phyloP scores from a whole-genome alignment of 2,797 vertebrate species.

The Mormyrus proboscirostris region DNA sequence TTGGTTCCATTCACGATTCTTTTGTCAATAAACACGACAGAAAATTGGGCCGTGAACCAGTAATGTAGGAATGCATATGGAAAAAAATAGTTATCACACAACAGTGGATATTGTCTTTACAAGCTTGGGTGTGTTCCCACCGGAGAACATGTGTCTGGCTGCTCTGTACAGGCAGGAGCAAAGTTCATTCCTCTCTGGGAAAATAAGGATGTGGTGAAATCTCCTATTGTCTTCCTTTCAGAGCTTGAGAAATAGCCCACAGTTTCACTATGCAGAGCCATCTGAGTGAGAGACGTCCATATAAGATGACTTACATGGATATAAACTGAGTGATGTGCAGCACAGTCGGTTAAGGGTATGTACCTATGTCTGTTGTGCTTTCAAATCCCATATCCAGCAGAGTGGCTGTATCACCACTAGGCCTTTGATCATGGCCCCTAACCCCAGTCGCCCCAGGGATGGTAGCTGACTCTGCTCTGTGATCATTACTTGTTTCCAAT shows the following conservation, averaged over 20 bases:
- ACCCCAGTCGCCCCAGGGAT: background rate
- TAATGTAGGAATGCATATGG: background rate
- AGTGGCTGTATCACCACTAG: background rate
- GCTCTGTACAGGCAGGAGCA: slow-evolving; percentile 48
- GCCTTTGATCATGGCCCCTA: background rate
- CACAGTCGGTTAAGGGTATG: background rate
- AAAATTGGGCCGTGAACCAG: background rate
- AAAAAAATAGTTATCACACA: slow-evolving; percentile 45
- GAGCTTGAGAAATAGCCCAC: background rate
- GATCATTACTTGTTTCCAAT: background rate
- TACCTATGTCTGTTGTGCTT: background rate
- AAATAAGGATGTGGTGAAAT: slow-evolving; percentile 52
- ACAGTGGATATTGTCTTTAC: slow-evolving; percentile 47
- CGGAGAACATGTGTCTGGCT: slow-evolving; percentile 51
- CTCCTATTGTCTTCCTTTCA: background rate
- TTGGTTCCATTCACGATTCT: background rate
- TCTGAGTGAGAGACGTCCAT: background rate
- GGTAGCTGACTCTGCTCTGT: background rate
- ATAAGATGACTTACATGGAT: background rate
- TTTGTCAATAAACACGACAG: background rate
- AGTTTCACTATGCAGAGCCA: background rate
- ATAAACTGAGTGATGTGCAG: background rate
- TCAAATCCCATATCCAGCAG: background rate
- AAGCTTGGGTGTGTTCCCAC: slow-evolving; percentile 47
- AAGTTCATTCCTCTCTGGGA: slow-evolving; percentile 60